Conservation (phyloP, 2,888 invertebrate genomes). For the Boloria selene region DNA sequence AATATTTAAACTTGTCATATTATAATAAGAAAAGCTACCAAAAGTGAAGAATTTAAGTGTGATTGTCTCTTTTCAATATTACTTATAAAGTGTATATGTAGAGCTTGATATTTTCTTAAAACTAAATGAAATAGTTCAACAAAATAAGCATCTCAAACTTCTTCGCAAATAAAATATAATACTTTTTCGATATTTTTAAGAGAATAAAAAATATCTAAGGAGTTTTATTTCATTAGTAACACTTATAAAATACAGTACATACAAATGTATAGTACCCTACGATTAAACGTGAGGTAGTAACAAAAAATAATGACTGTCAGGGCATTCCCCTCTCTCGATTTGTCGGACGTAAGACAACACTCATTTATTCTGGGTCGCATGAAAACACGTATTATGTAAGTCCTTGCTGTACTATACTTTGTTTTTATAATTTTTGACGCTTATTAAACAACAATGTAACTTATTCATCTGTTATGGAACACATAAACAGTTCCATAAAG, state of each 20-base stretch:
- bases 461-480: conserved; percentile 5
- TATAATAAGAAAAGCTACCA: too few species aligned
- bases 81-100: too few species aligned
- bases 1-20: too few species aligned
- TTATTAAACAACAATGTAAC: conserved; percentile 23
- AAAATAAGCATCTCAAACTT: too few species aligned
- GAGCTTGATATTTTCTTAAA: too few species aligned
- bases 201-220: too few species aligned
- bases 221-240: not conserved
- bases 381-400: conserved; percentile 38
- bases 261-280: not conserved
- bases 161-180: too few species aligned
- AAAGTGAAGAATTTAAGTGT: too few species aligned
- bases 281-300: conserved; percentile 12
- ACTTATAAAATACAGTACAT: not conserved
- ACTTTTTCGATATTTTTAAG: too few species aligned
- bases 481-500: conserved; percentile 1
- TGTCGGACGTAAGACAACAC: conserved; percentile 24
- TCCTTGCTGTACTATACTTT: conserved; percentile 12
- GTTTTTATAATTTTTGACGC: conserved; percentile 20
- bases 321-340: conserved; percentile 59
- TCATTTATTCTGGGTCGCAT: conserved; percentile 31
- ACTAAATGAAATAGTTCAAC: too few species aligned
- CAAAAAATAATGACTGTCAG: conserved; percentile 54
- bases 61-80: too few species aligned